Evolutionary conservation across 1,140 invertebrate genomes (phyloP), one percentile per base, ranked within the genome.

Genomic region (Teleogryllus occipitalis): DNA sequence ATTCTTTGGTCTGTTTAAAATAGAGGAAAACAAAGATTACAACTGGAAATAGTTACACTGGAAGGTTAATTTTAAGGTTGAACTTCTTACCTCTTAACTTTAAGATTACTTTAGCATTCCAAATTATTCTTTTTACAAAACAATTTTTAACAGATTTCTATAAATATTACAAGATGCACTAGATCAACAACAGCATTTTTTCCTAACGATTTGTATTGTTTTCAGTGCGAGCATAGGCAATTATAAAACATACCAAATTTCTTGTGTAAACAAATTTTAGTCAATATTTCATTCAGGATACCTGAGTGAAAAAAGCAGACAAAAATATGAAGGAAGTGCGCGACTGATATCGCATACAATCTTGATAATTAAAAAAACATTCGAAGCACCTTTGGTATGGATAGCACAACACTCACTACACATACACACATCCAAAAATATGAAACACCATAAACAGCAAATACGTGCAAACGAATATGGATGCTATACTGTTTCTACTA

Each of bases 11-110:
- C 54, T 65, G 54, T 65, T 65, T 65, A 65, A 65, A 65, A 14
- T 65, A 65, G 10, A 65, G 54, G 18, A 18, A 65, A 65, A 65
- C 54, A 65, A 65, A 65, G 54, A 18, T 65, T 65, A 65, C 54
- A 65, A 65, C 54, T 65, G 54, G 54, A 65, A 65, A 65, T 65
- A 65, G 54, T 65, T 65, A 65, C 54, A 65, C 54, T 65, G 54
- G 54, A 65, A 65, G 54, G 54, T 65, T 65, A 65, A 65, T 65
- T 65, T 65, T 65, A 14, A 65, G 18, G 10, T 14, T 65, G 54
- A 65, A 65, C 18, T 10, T 65, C 18, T 65, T 18, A 65, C 18
- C 18, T 18, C 10, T 65, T 65, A 65, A 2, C 10, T 65, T 65
- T 65, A 65, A 65, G 10, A 65, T 65, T 65, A 65, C 10, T 65